These are phyloP conservation scores for Strix uralensis DNA, from an alignment of 2,113 vertebrate species.

Conservation along the genomic window DNA sequence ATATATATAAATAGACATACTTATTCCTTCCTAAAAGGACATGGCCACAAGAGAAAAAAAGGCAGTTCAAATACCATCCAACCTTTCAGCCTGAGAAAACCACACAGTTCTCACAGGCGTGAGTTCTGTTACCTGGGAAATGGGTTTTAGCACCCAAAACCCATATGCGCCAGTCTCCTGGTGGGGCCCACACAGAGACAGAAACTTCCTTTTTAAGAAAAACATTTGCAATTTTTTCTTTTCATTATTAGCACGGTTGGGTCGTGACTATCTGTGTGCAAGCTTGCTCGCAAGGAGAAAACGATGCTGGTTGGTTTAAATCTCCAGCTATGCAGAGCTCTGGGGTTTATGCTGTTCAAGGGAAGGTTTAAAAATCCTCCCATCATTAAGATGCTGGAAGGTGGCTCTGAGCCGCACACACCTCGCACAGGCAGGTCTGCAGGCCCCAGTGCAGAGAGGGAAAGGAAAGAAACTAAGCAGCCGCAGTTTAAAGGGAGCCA, in stretches of 20 bases:
- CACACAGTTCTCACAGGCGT: constrained; percentile 16
- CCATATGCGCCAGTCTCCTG: neutral
- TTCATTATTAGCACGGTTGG: neutral
- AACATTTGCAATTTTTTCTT: neutral
- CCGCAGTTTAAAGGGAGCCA: neutral
- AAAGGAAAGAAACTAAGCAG: neutral
- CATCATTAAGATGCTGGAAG: neutral
- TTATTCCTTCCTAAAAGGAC: constrained; percentile 39
- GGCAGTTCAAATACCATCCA: neutral
- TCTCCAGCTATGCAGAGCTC: neutral
- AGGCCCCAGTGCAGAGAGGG: neutral
- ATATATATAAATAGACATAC: constrained; percentile 44
- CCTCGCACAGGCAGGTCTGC: neutral
- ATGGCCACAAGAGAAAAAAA: neutral
- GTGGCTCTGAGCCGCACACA: neutral
- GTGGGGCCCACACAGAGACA: constrained; percentile 9
- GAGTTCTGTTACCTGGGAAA: constrained; percentile 49
- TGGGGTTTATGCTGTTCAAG: neutral
- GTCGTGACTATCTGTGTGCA: constrained; percentile 1
- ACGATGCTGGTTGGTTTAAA: neutral
- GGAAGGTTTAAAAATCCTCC: neutral
- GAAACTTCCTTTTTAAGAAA: constrained; percentile 58
- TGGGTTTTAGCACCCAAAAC: constrained; percentile 13
- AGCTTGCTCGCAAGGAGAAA: neutral
- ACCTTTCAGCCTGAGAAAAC: constrained; percentile 46